phyloP scores from a whole-genome alignment of 1,140 invertebrate species.

The Leptinotarsa lineolata region DNA sequence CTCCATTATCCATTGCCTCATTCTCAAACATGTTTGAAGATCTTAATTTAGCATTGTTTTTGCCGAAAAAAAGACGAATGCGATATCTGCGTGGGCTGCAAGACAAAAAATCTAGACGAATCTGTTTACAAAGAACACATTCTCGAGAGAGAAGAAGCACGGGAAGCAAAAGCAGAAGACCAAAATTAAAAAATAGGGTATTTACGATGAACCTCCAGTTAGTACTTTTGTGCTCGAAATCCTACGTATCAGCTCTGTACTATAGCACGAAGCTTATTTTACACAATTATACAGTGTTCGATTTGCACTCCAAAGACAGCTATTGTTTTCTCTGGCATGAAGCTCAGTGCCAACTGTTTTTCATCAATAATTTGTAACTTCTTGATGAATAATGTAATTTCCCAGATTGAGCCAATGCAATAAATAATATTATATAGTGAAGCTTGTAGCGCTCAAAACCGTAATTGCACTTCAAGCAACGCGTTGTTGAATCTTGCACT shows the following conservation, averaged over 20 bases:
- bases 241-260: slow-evolving; percentile 41
- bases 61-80: slow-evolving; percentile 36
- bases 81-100: slow-evolving; percentile 32
- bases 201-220: slow-evolving; percentile 33
- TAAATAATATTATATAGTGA: slow-evolving; percentile 31
- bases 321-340: not conserved
- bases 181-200: slow-evolving; percentile 27
- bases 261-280: slow-evolving; percentile 51
- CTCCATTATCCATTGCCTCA: slow-evolving; percentile 6
- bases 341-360: slow-evolving; percentile 21
- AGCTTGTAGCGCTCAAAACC: slow-evolving; percentile 26
- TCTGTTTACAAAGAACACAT: slow-evolving; percentile 28
- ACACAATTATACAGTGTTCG: slow-evolving; percentile 51
- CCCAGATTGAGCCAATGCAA: slow-evolving; percentile 22
- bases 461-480: slow-evolving; percentile 20
- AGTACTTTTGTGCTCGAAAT: slow-evolving; percentile 33
- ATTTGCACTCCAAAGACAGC: not conserved
- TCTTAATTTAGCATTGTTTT: too few relatives aligned
- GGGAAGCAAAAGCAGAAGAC: slow-evolving; percentile 36
- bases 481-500: slow-evolving; percentile 24
- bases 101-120: slow-evolving; percentile 33
- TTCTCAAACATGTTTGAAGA: slow-evolving; percentile 31
- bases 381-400: slow-evolving; percentile 9
- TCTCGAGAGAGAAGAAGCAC: slow-evolving; percentile 33
- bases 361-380: not conserved